A percentile compares a stretch with the other conserved stretches of the same genome.
phyloP scores from a whole-genome alignment of 2,113 vertebrate species.

The Centropus unirufus region DNA sequence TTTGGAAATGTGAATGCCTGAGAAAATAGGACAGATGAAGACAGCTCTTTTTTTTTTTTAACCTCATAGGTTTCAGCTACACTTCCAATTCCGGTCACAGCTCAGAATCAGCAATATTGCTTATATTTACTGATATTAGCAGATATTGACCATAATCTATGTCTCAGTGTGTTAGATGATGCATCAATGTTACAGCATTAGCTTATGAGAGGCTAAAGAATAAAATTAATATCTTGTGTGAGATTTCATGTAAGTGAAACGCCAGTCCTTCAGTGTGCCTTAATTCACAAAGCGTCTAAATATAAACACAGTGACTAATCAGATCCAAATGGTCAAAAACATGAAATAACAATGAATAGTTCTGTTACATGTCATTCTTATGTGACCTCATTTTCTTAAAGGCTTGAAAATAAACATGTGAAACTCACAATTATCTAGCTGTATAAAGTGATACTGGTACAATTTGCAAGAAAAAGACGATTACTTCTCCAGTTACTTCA shows the following conservation, averaged over 20 bases:
- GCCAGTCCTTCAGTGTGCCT: neutral
- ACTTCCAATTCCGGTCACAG: neutral
- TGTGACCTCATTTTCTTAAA: neutral
- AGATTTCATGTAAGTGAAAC: neutral
- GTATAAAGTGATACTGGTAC: neutral
- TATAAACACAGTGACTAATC: neutral
- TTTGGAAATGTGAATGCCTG: neutral
- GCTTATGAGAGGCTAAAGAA: neutral
- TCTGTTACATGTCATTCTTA: neutral
- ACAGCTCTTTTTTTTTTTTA: neutral
- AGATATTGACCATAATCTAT: neutral
- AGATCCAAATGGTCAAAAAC: neutral
- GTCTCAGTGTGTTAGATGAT: neutral
- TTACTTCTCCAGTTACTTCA: neutral
- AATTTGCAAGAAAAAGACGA: neutral
- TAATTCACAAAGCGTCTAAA: neutral
- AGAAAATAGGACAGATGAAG: conserved; percentile 18
- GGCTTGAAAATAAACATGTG: neutral
- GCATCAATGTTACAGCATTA: neutral
- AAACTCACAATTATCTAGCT: neutral
- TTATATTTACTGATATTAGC: neutral
- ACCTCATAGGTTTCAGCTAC: neutral
- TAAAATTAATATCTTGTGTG: neutral
- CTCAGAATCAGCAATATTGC: neutral
- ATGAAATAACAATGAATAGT: neutral